Base-by-base conservation (phyloP, 2,888 invertebrate genomes). In the Nezara viridula region DNA sequence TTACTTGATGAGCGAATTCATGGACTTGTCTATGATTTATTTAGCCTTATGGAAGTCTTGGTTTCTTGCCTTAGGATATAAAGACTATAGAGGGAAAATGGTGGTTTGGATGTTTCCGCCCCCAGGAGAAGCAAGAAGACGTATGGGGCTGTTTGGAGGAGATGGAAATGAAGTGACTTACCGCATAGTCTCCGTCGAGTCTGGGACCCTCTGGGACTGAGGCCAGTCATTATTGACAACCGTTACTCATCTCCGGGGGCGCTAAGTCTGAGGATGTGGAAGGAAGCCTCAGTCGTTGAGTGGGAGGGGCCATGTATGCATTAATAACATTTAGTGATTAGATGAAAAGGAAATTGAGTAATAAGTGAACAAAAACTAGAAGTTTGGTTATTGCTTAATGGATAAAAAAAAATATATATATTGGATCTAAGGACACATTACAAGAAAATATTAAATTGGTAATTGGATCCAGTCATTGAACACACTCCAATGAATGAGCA, bases 91-190 rank as follows among this genome's bases (percentile, higher is more conserved):
- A 73, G 19, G 37, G 19, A 37, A 37, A 73, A 73, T 19, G 19
- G 66, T 7, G 32, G 32, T 1, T 32, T 73, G 37, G 32, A 32
- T 27, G 32, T 37, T 21, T 37, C 32, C 66, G 32, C 66, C 66
- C 66, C 32, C 32, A 19, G 27, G 27, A 60, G 27, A 60, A 27
- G 60, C 21, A 19, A 32, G 66, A 73, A 19, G 66, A 73, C 32
- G 37, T 73, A 73, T 73, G 9, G 66, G 32, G 19, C 32, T 73
- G 66, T 73, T 73, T 32, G 32, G 32, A 27, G 9, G 27, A 73
- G 66, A 32, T 73, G 66, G 66, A 73, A 73, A 73, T 73, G 66
- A 73, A 37, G 19, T 21, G 16, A 73, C 66, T 73, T 73, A 73
- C 19, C 16, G 6, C 32, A 32, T 32, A 16, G 66, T 73, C 66